Conservation (phyloP, 1,140 invertebrate species). For the Drosophila saltans region DNA sequence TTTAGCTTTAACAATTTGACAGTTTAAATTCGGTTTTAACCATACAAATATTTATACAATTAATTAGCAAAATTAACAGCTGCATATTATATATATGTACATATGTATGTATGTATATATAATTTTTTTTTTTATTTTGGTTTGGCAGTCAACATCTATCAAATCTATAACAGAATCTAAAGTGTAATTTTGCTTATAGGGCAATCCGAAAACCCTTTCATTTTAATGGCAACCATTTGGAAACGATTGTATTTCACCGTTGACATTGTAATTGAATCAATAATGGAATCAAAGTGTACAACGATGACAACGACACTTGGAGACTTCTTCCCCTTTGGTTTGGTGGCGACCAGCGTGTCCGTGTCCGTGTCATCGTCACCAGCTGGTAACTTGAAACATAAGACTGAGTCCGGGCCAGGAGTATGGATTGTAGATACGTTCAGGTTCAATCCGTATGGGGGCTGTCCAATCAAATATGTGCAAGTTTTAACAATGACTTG, state of each 20-base stretch:
- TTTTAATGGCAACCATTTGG: constrained; percentile 10
- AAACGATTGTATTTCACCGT: constrained; percentile 34
- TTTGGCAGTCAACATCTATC: constrained; percentile 36
- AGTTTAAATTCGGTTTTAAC: constrained; percentile 70
- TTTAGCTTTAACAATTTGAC: constrained; percentile 36
- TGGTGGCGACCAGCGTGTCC: constrained; percentile 13
- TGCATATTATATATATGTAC: constrained; percentile 44
- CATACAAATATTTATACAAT: constrained; percentile 59
- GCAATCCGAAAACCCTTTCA: constrained; percentile 1
- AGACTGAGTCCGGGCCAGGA: not conserved
- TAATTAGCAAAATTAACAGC: constrained; percentile 67
- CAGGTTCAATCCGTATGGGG: constrained; percentile 33
- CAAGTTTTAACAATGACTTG: constrained; percentile 28
- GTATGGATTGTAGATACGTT: not conserved
- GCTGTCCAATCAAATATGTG: constrained; percentile 47
- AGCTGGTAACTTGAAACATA: constrained; percentile 23
- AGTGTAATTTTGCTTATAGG: not conserved
- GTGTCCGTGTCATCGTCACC: constrained; percentile 41
- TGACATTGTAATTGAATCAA: constrained; percentile 77
- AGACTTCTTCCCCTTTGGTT: not conserved
- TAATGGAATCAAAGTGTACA: constrained; percentile 69
- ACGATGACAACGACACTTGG: constrained; percentile 54
- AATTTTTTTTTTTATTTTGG: not conserved
- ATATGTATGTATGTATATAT: constrained; percentile 20
- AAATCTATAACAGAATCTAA: constrained; percentile 36